Percentiles rank a stretch among this genome's conserved stretches.
Conservation (phyloP, 1,140 invertebrate species). For the Lethocerus indicus region DNA sequence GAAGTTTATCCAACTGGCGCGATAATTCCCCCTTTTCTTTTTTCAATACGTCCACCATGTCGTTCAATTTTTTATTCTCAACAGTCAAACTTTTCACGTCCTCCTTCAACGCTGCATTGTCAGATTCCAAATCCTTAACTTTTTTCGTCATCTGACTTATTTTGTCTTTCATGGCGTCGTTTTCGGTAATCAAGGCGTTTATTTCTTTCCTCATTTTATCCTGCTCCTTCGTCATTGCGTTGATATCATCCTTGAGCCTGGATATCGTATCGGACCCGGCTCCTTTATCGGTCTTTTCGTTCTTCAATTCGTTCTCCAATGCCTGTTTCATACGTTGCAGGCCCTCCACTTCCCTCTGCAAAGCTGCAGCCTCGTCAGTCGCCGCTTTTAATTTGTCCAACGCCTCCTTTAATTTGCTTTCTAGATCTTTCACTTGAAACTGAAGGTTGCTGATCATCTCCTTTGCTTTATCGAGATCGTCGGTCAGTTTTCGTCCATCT, state of each 20-base stretch:
- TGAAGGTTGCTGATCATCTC: neutral
- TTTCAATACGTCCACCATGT: neutral
- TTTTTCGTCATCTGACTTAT: neutral
- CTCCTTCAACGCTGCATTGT: constrained; percentile 1
- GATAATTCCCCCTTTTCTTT: neutral
- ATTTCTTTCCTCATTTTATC: neutral
- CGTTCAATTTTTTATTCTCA: neutral
- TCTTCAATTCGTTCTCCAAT: neutral
- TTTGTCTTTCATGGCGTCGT: neutral
- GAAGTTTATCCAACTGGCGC: neutral
- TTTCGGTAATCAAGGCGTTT: no score
- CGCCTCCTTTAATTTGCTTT: neutral
- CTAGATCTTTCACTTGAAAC: neutral
- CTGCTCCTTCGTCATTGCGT: neutral
- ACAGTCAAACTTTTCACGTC: neutral
- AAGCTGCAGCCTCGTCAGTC: no score
- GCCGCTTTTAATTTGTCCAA: neutral
- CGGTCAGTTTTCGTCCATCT: no score
- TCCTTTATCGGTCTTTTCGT: neutral
- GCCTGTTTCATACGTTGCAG: neutral
- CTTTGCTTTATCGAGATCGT: neutral
- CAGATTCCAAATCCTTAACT: neutral
- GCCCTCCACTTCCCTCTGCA: neutral
- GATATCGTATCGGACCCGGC: neutral
- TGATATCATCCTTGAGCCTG: neutral